These are phyloP conservation scores for Dendroctonus valens DNA, from an alignment of 1,140 invertebrate species.

Conservation along the genomic window DNA sequence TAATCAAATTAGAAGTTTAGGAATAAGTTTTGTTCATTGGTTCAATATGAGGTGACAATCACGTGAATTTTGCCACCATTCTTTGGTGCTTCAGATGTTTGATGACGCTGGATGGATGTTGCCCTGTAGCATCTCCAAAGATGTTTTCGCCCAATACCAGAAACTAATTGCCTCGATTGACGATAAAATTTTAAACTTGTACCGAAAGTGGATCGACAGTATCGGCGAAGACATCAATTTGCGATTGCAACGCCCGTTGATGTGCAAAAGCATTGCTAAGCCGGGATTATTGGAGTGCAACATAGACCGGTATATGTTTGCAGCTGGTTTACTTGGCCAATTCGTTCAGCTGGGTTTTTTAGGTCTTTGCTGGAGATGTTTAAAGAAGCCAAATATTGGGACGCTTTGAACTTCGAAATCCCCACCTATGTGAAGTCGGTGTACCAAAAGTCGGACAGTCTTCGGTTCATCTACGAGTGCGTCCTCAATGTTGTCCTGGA, in stretches of 20 bases:
- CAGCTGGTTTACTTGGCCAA: background rate
- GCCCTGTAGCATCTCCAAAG: constrained; percentile 66
- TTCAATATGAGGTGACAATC: too few relatives aligned
- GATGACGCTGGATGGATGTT: constrained; percentile 70
- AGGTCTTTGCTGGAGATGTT: constrained; percentile 61
- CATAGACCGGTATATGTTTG: constrained; percentile 63
- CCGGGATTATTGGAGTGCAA: constrained; percentile 74
- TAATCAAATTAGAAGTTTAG: too few relatives aligned
- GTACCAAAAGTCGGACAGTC: constrained; percentile 61
- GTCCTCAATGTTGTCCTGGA: constrained; percentile 72
- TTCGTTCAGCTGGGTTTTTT: constrained; percentile 28
- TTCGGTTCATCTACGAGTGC: constrained; percentile 69
- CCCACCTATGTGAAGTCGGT: constrained; percentile 62
- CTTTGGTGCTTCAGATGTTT: constrained; percentile 53
- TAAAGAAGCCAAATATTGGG: constrained; percentile 67
- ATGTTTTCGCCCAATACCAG: constrained; percentile 66
- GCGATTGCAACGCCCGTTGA: constrained; percentile 68
- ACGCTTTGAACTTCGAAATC: constrained; percentile 63
- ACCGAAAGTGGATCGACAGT: constrained; percentile 63
- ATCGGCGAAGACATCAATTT: constrained; percentile 60
- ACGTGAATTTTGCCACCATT: too few relatives aligned
- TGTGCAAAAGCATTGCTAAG: constrained; percentile 63
- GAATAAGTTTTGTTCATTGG: too few relatives aligned
- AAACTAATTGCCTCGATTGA: constrained; percentile 64
- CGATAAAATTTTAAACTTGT: constrained; percentile 61